Evolutionary conservation across 1,140 invertebrate species (phyloP).

Genomic region (Polyergus mexicanus): DNA sequence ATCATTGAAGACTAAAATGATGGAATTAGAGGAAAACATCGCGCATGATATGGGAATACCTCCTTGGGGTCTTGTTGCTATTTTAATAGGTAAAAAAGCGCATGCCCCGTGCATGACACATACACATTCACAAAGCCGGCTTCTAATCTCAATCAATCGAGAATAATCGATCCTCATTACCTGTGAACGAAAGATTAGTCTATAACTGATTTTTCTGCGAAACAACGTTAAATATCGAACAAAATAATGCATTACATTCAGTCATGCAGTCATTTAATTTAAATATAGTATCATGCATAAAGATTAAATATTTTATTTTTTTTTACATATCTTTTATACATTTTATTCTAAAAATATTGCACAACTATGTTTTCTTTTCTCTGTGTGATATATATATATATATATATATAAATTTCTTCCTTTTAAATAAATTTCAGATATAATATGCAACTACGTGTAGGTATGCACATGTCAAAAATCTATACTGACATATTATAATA

Average conservation of each 20-base stretch:
- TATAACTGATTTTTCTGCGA: not conserved
- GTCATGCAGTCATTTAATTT: not conserved
- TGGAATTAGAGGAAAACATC: slow-evolving; percentile 86
- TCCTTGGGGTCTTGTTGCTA: slow-evolving; percentile 91
- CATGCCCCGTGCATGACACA: not conserved
- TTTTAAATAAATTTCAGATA: not conserved
- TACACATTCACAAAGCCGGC: no score
- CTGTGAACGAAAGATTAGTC: not conserved
- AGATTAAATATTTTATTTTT: not conserved
- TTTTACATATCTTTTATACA: not conserved
- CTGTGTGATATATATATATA: not conserved
- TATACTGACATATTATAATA: not conserved
- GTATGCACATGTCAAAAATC: not conserved
- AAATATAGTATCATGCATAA: not conserved
- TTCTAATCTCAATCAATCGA: not conserved
- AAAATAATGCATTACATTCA: not conserved
- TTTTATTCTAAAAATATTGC: not conserved
- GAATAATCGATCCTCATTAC: slow-evolving; percentile 9
- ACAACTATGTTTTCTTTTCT: not conserved
- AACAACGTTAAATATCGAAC: not conserved
- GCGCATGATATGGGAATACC: slow-evolving; percentile 90
- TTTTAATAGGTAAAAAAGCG: slow-evolving; percentile 89
- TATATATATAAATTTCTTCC: not conserved
- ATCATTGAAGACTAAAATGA: slow-evolving; percentile 81
- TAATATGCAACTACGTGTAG: not conserved